Percentiles rank a stretch among this genome's conserved stretches.
phyloP scores from a whole-genome alignment of 2,797 vertebrate species.

The Tenualosa thibaudeaui region DNA sequence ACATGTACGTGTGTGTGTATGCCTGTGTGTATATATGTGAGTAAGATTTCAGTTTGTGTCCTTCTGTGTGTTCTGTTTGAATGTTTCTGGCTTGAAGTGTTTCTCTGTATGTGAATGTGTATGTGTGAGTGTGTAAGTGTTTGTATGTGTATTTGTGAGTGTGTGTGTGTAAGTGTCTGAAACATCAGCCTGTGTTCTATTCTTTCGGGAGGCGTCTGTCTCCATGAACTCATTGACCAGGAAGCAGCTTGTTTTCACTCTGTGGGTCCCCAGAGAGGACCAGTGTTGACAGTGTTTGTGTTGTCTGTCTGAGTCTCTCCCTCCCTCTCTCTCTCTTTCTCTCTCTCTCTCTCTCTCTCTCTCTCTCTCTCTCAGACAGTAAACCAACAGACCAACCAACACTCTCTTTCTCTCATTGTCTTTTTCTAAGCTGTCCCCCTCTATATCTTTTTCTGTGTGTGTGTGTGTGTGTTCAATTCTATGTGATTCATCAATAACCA shows the following conservation, averaged over 20 bases:
- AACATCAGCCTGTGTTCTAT: conserved; percentile 30
- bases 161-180: conserved; percentile 18
- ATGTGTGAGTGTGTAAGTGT: background rate
- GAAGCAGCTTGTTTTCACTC: conserved; percentile 64
- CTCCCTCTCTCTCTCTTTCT: background rate
- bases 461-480: background rate
- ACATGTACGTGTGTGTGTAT: background rate
- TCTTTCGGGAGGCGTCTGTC: conserved; percentile 57
- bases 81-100: background rate
- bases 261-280: conserved; percentile 56
- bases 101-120: background rate
- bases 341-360: background rate
- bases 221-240: conserved; percentile 76
- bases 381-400: background rate
- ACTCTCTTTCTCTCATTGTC: background rate
- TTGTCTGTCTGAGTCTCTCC: conserved; percentile 54
- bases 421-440: background rate
- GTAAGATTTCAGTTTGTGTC: no score
- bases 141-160: background rate
- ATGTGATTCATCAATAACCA: background rate
- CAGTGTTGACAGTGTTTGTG: conserved; percentile 53
- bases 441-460: no score
- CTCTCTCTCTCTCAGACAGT: background rate
- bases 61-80: background rate
- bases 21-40: background rate